Percentiles rank a stretch among this genome's conserved stretches.
Conservation (phyloP, 2,113 vertebrate species). For the Gallinago jamesoni region DNA sequence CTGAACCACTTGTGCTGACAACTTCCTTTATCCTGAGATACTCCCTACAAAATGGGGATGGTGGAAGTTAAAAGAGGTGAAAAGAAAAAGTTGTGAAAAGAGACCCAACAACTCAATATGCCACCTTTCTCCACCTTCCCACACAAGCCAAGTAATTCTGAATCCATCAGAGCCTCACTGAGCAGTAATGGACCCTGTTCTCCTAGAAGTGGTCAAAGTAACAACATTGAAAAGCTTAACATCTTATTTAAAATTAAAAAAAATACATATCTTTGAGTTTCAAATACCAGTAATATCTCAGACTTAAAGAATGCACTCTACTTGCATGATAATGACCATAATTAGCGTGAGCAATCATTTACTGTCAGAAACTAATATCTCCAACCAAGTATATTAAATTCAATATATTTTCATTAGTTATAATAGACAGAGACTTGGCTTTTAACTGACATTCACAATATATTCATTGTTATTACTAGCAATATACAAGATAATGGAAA, state of each 20-base stretch:
- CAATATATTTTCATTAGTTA: slow-evolving; percentile 57
- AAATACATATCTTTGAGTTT: background rate
- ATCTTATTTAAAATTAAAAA: background rate
- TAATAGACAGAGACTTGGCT: slow-evolving; percentile 56
- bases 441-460: slow-evolving; percentile 11
- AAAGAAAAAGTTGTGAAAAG: background rate
- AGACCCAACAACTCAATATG: background rate
- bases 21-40: background rate
- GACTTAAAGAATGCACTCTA: background rate
- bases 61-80: background rate
- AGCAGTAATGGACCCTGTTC: background rate
- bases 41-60: background rate
- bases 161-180: background rate
- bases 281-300: background rate
- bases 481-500: slow-evolving; percentile 24
- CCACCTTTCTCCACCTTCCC: background rate
- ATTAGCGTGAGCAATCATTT: slow-evolving; percentile 58
- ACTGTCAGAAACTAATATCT: slow-evolving; percentile 48
- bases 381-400: slow-evolving; percentile 62
- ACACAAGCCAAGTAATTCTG: background rate
- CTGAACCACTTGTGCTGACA: background rate
- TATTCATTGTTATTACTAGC: slow-evolving; percentile 50
- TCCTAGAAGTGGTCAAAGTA: background rate
- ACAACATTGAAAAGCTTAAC: background rate
- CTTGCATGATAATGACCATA: background rate